Percentiles rank a stretch among this genome's conserved stretches.
Evolutionary conservation across 2,113 vertebrate species (phyloP).

Genomic region (Tenrec ecaudatus): DNA sequence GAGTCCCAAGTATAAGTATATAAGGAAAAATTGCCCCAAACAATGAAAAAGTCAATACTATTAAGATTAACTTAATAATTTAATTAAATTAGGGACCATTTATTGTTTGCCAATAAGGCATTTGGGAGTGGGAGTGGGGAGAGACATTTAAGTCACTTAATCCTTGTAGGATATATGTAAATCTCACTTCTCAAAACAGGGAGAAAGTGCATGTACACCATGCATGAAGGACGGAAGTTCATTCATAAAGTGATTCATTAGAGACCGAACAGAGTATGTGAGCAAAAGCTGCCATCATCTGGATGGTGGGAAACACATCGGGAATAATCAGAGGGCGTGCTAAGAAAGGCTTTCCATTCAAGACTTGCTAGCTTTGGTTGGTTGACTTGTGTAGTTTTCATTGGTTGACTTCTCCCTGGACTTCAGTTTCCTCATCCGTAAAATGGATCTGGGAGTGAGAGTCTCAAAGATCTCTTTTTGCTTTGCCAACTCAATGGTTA

Average conservation of each 20-base stretch:
- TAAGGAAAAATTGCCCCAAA: neutral
- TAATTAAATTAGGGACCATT: neutral
- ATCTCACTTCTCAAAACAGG: neutral
- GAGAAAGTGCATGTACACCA: neutral
- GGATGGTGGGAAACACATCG: neutral
- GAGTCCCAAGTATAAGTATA: no score
- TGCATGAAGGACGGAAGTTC: rapidly evolving
- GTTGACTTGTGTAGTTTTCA: no score
- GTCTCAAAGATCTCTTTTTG: neutral
- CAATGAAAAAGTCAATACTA: neutral
- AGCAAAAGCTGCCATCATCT: neutral
- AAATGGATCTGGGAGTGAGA: neutral
- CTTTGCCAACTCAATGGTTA: neutral
- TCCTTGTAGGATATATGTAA: neutral
- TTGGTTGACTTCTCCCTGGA: neutral
- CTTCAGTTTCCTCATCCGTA: neutral
- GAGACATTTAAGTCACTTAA: neutral
- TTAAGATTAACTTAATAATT: neutral
- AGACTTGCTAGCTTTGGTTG: neutral
- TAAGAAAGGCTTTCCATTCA: neutral
- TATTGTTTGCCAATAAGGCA: neutral
- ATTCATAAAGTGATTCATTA: no score
- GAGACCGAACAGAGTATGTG: no score
- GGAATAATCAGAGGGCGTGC: neutral
- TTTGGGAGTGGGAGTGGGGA: neutral